Conservation (phyloP, 2,888 invertebrate genomes). For the Nomada ferruginata region DNA sequence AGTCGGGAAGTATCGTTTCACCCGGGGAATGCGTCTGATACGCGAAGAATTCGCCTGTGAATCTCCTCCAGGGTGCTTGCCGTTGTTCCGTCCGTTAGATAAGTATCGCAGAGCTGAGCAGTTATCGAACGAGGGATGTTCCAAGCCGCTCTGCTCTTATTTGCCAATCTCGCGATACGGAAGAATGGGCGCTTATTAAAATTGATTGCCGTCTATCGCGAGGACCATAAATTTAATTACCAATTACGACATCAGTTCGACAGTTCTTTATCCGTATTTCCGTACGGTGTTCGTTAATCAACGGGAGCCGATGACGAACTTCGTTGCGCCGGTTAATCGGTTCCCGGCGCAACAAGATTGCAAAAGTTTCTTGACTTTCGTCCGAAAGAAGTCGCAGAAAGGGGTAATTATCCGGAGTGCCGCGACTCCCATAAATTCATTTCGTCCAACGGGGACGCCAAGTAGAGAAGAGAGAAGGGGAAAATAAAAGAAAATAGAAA, state of each 20-base stretch:
- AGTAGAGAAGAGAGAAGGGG: not conserved
- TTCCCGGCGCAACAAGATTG: slow-evolving; percentile 11
- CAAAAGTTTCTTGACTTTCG: slow-evolving; percentile 32
- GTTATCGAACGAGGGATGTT: not conserved
- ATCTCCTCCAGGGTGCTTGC: not conserved
- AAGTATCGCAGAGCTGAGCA: not conserved
- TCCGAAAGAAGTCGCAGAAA: not conserved
- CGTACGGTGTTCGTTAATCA: slow-evolving; percentile 15
- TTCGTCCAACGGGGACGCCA: not conserved
- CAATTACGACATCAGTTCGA: no score
- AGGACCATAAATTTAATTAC: no score
- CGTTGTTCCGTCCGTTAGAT: not conserved
- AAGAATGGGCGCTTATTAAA: no score
- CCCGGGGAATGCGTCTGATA: not conserved
- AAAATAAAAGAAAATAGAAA: not conserved
- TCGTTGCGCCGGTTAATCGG: slow-evolving; percentile 20
- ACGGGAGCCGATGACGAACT: slow-evolving; percentile 18
- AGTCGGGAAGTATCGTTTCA: not conserved
- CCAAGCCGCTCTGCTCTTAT: not conserved
- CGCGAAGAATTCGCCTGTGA: not conserved
- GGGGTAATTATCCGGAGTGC: slow-evolving; percentile 28
- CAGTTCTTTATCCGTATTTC: not conserved
- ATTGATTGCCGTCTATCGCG: no score
- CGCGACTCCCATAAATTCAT: not conserved
- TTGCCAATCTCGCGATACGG: not conserved